A percentile compares a stretch with the other conserved stretches of the same genome.
phyloP scores from a whole-genome alignment of 2,113 vertebrate genomes.

The Micromys minutus region DNA sequence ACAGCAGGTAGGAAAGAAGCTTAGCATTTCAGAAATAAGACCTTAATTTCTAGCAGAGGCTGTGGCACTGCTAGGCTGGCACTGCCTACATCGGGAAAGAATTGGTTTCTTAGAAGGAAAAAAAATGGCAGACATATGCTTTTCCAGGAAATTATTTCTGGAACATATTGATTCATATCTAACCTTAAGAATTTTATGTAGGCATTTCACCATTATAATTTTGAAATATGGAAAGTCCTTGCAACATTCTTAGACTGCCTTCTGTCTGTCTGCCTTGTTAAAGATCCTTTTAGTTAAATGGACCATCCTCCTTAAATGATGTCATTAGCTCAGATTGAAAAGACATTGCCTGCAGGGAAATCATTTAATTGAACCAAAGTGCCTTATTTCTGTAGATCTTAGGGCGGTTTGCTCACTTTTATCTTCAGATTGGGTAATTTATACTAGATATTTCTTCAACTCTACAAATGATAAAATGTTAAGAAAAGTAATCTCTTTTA shows the following conservation, averaged over 20 bases:
- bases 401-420: slow-evolving; percentile 85
- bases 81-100: slow-evolving; percentile 80
- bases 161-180: slow-evolving; percentile 88
- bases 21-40: slow-evolving; percentile 82
- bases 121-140: slow-evolving; percentile 84
- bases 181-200: slow-evolving; percentile 88
- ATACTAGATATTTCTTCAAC: slow-evolving; percentile 85
- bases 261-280: slow-evolving; percentile 89
- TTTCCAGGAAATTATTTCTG: slow-evolving; percentile 86
- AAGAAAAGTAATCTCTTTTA: slow-evolving; percentile 84
- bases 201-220: slow-evolving; percentile 88
- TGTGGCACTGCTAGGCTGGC: slow-evolving; percentile 78
- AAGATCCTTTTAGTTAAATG: slow-evolving; percentile 91
- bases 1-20: slow-evolving; percentile 74
- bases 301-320: slow-evolving; percentile 90
- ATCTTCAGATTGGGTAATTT: slow-evolving; percentile 86
- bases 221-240: slow-evolving; percentile 88
- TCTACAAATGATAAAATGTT: slow-evolving; percentile 83
- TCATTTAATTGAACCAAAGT: slow-evolving; percentile 91
- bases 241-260: slow-evolving; percentile 88
- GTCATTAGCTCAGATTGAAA: slow-evolving; percentile 91
- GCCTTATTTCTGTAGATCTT: slow-evolving; percentile 87
- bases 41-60: slow-evolving; percentile 79
- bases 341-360: slow-evolving; percentile 89
- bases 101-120: slow-evolving; percentile 84